Evolutionary conservation across 2,888 invertebrate genomes (phyloP).

Genomic region (Eupithecia pulchellata): DNA sequence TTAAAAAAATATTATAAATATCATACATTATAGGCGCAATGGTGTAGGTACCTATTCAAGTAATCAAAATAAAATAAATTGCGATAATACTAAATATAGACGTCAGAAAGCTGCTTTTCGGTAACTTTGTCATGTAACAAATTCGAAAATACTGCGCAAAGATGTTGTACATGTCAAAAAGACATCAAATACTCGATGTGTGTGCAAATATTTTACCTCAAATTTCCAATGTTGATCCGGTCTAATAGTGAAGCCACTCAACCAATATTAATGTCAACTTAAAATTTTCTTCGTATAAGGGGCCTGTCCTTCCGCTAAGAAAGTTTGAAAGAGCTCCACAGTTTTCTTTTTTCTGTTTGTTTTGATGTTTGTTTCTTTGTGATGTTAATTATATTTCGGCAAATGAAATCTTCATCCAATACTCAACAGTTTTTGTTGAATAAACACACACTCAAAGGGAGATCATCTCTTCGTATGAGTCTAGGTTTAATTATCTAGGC

Average conservation of each 20-base stretch:
- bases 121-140: not conserved
- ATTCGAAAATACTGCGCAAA: not conserved
- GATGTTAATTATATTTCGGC: not conserved
- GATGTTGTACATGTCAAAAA: not conserved
- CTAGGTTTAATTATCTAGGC: too few species aligned
- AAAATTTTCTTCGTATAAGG: not conserved
- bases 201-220: constrained; percentile 2
- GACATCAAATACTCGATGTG: constrained; percentile 5
- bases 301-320: not conserved
- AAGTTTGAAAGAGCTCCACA: not conserved
- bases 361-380: not conserved
- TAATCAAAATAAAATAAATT: too few species aligned
- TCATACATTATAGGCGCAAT: too few species aligned
- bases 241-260: not conserved
- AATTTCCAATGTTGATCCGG: not conserved
- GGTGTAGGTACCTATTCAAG: too few species aligned
- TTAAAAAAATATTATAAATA: too few species aligned
- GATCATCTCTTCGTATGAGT: not conserved
- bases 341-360: not conserved
- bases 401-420: not conserved
- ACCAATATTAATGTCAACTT: constrained; percentile 4
- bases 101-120: not conserved
- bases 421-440: not conserved
- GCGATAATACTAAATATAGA: not conserved
- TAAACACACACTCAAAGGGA: not conserved